Percentiles rank a stretch among this genome's conserved stretches.
Evolutionary conservation across 2,888 invertebrate species (phyloP).

Genomic region (Axea sp.): DNA sequence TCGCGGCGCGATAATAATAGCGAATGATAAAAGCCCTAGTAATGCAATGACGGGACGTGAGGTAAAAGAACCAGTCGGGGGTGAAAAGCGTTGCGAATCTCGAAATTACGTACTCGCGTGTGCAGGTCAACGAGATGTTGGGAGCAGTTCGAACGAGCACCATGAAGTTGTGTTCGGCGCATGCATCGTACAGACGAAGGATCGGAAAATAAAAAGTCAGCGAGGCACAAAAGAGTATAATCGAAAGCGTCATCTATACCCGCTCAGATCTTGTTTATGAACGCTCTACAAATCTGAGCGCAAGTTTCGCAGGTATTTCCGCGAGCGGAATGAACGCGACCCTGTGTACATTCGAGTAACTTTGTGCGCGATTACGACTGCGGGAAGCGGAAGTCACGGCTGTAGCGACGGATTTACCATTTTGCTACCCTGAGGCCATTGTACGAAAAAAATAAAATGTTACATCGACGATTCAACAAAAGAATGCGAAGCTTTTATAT

Average conservation of each 20-base stretch:
- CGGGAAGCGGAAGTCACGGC: conserved; percentile 52
- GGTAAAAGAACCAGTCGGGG: background rate
- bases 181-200: conserved; percentile 25
- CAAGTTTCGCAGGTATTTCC: conserved; percentile 42
- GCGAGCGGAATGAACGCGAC: conserved; percentile 28
- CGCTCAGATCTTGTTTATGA: conserved; percentile 45
- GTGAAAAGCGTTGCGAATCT: conserved; percentile 53
- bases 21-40: conserved; percentile 47
- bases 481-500: conserved; percentile 41
- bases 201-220: conserved; percentile 46
- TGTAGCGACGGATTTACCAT: conserved; percentile 46
- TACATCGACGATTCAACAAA: conserved; percentile 54
- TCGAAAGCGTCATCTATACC: conserved; percentile 45
- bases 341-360: conserved; percentile 29
- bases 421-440: conserved; percentile 31
- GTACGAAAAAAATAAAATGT: conserved; percentile 35
- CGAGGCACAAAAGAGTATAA: conserved; percentile 45
- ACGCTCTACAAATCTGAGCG: conserved; percentile 20
- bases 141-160: conserved; percentile 9
- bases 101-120: conserved; percentile 53
- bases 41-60: conserved; percentile 22
- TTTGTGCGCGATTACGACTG: conserved; percentile 53
- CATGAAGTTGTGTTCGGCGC: conserved; percentile 19
- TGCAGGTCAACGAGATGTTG: conserved; percentile 14
- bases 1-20: conserved; percentile 48